Conservation (phyloP, 2,113 vertebrate genomes). For the Aythya baeri region DNA sequence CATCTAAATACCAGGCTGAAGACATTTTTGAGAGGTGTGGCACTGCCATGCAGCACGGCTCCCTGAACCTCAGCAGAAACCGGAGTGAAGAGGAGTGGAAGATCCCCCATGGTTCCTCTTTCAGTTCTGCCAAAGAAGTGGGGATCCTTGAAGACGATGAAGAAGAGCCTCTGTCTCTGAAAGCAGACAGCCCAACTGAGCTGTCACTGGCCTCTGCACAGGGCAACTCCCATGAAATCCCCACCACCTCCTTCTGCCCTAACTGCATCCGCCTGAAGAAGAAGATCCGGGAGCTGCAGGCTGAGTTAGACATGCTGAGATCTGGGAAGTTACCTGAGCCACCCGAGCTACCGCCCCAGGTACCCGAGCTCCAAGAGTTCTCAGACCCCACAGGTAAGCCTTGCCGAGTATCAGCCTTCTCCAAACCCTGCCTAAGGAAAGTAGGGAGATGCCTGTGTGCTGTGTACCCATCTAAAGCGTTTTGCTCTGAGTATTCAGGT, state of each 20-base stretch:
- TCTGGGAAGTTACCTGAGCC: constrained; percentile 79
- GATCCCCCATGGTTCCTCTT: constrained; percentile 56
- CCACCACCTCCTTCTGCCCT: constrained; percentile 93
- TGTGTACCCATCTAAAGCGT: not conserved
- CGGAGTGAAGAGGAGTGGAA: constrained; percentile 77
- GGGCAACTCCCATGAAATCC: constrained; percentile 77
- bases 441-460: constrained; percentile 43
- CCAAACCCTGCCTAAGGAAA: constrained; percentile 62
- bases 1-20: constrained; percentile 75
- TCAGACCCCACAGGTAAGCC: constrained; percentile 90
- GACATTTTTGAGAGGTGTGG: constrained; percentile 74
- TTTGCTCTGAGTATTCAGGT: constrained; percentile 26
- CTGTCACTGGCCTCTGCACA: constrained; percentile 69
- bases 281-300: constrained; percentile 92
- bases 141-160: constrained; percentile 75
- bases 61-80: constrained; percentile 66
- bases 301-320: constrained; percentile 88
- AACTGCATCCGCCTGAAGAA: constrained; percentile 93
- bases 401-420: constrained; percentile 44
- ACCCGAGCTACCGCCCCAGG: constrained; percentile 76
- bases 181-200: constrained; percentile 84
- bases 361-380: constrained; percentile 85
- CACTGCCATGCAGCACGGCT: constrained; percentile 21
- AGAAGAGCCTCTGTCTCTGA: constrained; percentile 79
- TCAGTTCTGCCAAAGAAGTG: constrained; percentile 67